Conservation (phyloP, 1,140 invertebrate species). For the Metopolophium dirhodum region DNA sequence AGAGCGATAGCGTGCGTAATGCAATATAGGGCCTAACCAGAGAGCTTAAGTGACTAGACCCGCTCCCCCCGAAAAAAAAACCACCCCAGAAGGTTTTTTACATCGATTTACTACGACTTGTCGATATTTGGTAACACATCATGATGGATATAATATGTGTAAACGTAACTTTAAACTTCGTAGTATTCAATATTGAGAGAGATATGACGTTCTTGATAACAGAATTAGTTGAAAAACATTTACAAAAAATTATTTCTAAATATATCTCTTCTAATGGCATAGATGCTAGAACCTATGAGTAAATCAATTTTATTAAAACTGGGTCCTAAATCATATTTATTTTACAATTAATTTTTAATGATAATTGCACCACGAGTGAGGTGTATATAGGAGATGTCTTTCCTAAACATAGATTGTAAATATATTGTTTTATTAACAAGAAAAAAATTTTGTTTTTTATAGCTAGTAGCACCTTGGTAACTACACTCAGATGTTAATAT, state of each 20-base stretch:
- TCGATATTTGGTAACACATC: not conserved
- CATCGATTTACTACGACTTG: not conserved
- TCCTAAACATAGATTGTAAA: too few relatives aligned
- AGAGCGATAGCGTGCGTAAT: not conserved
- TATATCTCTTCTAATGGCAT: not conserved
- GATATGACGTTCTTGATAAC: not conserved
- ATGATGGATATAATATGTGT: too few relatives aligned
- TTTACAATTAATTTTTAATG: not conserved
- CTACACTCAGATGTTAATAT: too few relatives aligned
- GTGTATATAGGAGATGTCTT: not conserved
- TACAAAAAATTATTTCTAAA: not conserved
- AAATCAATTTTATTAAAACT: not conserved
- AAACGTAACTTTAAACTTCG: too few relatives aligned
- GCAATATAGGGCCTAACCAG: not conserved
- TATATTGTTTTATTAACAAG: too few relatives aligned
- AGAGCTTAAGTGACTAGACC: not conserved
- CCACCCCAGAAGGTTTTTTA: not conserved
- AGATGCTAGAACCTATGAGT: not conserved
- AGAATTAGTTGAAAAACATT: not conserved
- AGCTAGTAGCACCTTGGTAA: too few relatives aligned
- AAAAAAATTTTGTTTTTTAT: too few relatives aligned
- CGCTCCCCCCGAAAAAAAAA: not conserved
- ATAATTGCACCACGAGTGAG: not conserved
- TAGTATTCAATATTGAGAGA: not conserved
- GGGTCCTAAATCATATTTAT: not conserved